Percentiles rank a stretch among this genome's conserved stretches.
Conservation (phyloP, 2,113 vertebrate genomes). For the Clarias gariepinus region DNA sequence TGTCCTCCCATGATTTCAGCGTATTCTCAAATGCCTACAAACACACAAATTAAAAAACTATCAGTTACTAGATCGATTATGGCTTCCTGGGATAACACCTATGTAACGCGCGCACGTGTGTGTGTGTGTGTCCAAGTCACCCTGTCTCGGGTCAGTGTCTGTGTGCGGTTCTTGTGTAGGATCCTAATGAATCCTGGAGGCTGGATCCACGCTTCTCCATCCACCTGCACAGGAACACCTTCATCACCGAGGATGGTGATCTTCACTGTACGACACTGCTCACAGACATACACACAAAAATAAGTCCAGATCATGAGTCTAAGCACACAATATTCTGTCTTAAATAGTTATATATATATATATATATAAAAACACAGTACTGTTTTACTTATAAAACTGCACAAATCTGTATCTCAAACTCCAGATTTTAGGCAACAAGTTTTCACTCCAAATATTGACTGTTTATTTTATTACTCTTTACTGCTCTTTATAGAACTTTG, state of each 20-base stretch:
- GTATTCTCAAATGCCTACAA: conserved; percentile 95
- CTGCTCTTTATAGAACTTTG: no score
- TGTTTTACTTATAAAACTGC: no score
- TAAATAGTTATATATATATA: neutral
- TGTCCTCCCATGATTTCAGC: conserved; percentile 97
- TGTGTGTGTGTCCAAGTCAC: conserved; percentile 66
- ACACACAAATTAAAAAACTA: neutral
- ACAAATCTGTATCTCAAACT: no score
- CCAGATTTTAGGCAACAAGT: no score
- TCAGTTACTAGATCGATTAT: neutral
- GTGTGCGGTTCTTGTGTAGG: conserved; percentile 94
- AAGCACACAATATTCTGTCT: neutral
- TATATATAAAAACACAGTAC: no score
- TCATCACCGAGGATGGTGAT: conserved; percentile 96
- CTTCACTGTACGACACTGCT: conserved; percentile 92
- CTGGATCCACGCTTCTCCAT: conserved; percentile 98
- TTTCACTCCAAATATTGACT: no score
- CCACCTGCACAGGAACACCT: conserved; percentile 95
- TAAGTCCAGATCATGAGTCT: neutral
- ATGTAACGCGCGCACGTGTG: neutral
- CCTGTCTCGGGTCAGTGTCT: conserved; percentile 92
- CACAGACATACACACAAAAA: neutral
- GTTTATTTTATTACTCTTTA: no score
- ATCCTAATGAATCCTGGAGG: conserved; percentile 95
- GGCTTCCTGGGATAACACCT: neutral